Evolutionary conservation across 2,797 vertebrate genomes (phyloP).

Genomic region (Girardinus metallicus): DNA sequence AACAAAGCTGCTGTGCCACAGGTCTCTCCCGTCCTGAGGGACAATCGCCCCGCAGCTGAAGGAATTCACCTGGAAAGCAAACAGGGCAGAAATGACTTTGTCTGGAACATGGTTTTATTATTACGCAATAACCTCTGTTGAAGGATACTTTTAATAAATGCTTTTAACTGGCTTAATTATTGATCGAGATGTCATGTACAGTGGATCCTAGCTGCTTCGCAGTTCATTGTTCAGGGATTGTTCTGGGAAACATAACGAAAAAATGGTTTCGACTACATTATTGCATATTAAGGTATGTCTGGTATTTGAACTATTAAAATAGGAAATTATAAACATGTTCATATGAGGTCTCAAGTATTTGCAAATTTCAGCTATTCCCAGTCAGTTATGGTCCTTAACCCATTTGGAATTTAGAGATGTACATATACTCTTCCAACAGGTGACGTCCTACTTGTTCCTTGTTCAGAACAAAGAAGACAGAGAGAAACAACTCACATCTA

Average conservation of each 20-base stretch:
- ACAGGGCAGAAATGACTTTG: no score
- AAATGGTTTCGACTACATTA: no score
- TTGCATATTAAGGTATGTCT: no score
- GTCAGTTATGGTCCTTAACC: no score
- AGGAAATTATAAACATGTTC: no score
- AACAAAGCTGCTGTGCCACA: constrained; percentile 61
- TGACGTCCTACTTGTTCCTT: neutral
- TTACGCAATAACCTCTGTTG: neutral
- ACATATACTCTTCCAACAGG: no score
- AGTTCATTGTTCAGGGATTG: neutral
- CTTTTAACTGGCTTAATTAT: neutral
- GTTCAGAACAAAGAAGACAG: neutral
- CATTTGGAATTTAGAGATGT: neutral
- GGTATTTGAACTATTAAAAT: no score
- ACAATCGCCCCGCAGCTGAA: accelerated
- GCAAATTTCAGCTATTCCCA: no score
- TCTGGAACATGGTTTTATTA: neutral
- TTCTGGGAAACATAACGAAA: no score
- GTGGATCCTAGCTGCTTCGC: no score
- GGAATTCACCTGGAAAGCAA: constrained; percentile 23
- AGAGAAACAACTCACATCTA: constrained; percentile 67
- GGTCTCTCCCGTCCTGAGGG: neutral
- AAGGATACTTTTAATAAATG: neutral
- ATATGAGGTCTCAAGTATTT: no score
- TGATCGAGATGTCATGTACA: neutral